Evolutionary conservation across 2,797 vertebrate species (phyloP).

Genomic region (Apogon hyalosoma): DNA sequence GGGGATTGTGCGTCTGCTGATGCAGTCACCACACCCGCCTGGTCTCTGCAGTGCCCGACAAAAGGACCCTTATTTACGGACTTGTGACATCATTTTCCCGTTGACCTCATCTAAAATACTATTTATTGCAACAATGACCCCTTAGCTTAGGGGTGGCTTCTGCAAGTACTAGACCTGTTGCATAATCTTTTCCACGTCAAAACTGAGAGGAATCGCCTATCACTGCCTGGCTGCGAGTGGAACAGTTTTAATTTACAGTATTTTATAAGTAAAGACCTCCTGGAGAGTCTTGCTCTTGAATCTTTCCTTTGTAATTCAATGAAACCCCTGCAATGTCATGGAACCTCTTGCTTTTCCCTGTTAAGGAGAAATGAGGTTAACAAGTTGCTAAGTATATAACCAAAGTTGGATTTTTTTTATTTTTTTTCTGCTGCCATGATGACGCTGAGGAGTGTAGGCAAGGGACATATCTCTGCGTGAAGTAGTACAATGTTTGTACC

Average conservation of each 20-base stretch:
- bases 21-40: conserved; percentile 89
- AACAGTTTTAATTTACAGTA: conserved; percentile 19
- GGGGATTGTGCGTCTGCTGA: conserved; percentile 75
- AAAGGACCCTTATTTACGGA: conserved; percentile 81
- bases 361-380: conserved; percentile 11
- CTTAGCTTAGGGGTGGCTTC: conserved; percentile 28
- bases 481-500: background rate
- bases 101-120: conserved; percentile 34
- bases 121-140: conserved; percentile 23
- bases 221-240: conserved; percentile 25
- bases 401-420: background rate
- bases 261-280: conserved; percentile 16
- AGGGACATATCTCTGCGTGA: background rate
- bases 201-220: conserved; percentile 32
- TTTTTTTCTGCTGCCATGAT: conserved; percentile 10
- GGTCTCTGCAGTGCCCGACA: conserved; percentile 85
- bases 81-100: conserved; percentile 78
- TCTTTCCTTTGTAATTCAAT: conserved; percentile 3
- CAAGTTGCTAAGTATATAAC: conserved; percentile 43
- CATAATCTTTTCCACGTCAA: conserved; percentile 69
- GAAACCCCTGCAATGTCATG: background rate
- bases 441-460: background rate
- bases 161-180: conserved; percentile 81
- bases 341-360: background rate
- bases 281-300: background rate